Evolutionary conservation across 2,888 invertebrate genomes (phyloP).

Genomic region (Nomada ferruginata): DNA sequence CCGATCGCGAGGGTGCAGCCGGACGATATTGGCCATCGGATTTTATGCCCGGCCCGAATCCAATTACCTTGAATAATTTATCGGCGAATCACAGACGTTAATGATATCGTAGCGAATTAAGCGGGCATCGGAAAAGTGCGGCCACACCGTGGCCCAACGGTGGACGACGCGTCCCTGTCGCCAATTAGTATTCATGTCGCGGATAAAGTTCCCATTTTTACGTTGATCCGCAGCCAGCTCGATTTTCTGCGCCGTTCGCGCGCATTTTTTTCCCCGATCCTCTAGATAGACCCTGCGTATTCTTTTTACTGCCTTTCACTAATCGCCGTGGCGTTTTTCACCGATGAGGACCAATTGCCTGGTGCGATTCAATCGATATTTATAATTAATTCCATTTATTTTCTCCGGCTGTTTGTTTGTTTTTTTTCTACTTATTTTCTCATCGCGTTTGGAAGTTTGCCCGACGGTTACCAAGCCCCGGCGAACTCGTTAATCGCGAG

Average conservation of each 20-base stretch:
- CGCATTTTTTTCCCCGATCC: conserved; percentile 8
- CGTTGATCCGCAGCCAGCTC: conserved; percentile 15
- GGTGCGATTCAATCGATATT: too few species aligned
- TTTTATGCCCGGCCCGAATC: conserved; percentile 73
- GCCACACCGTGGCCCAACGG: not conserved
- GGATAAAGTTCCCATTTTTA: conserved; percentile 57
- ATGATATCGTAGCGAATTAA: conserved; percentile 73
- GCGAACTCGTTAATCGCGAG: not conserved
- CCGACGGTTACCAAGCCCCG: too few species aligned
- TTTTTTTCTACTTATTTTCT: too few species aligned
- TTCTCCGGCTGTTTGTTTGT: too few species aligned
- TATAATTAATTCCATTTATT: too few species aligned
- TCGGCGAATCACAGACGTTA: conserved; percentile 76
- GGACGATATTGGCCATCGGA: conserved; percentile 67
- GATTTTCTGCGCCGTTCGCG: conserved; percentile 31
- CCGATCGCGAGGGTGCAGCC: conserved; percentile 3
- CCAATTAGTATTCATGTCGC: conserved; percentile 58
- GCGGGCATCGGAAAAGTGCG: conserved; percentile 67
- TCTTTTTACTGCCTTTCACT: conserved; percentile 8
- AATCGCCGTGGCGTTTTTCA: too few species aligned
- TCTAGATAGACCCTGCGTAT: not conserved
- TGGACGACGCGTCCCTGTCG: conserved; percentile 15
- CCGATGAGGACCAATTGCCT: too few species aligned
- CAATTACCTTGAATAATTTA: conserved; percentile 79
- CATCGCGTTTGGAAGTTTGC: too few species aligned